These are phyloP conservation scores for Pseudorhiza aurosa DNA, from an alignment of 30 jellyfish, hydroid and myxozoan genomes.

Conservation along the genomic window DNA sequence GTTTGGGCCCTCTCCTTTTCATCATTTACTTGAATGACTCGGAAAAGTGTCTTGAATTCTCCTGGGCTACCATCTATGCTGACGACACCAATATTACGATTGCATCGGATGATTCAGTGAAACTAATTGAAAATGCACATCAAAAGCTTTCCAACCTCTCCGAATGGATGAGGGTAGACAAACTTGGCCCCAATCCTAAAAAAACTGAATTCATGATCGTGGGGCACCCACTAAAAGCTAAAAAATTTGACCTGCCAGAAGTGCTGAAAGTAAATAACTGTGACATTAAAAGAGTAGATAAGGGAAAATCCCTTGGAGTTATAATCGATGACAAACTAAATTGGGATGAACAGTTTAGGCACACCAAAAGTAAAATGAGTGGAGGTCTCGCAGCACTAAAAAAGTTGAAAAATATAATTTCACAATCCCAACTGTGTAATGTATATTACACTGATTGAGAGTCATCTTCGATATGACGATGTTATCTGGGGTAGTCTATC, in stretches of 20 bases:
- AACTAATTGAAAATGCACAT: background rate
- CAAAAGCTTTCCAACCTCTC: slow-evolving; percentile 13
- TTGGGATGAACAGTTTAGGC: no score
- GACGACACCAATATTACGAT: slow-evolving; percentile 33
- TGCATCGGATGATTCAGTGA: slow-evolving; percentile 21
- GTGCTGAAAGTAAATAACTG: slow-evolving; percentile 24
- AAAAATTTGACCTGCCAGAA: slow-evolving; percentile 32
- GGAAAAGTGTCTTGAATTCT: slow-evolving; percentile 24
- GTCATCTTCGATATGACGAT: no score
- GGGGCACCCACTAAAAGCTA: slow-evolving; percentile 32
- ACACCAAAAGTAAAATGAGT: no score
- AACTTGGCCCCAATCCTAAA: slow-evolving; percentile 9
- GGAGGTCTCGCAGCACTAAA: no score
- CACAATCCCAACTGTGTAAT: no score
- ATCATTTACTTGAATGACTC: slow-evolving; percentile 16
- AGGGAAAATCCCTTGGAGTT: slow-evolving; percentile 5
- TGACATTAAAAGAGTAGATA: slow-evolving; percentile 10
- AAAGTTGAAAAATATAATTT: no score
- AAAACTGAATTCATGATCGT: slow-evolving; percentile 1
- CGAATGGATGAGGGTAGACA: slow-evolving; percentile 20
- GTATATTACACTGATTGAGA: no score
- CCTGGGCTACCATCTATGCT: slow-evolving; percentile 43
- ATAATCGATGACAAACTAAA: background rate
- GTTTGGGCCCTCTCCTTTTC: slow-evolving; percentile 62
- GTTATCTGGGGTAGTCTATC: no score